Base-by-base conservation (phyloP, 2,797 vertebrate genomes). In the Bradypodion ventrale region DNA sequence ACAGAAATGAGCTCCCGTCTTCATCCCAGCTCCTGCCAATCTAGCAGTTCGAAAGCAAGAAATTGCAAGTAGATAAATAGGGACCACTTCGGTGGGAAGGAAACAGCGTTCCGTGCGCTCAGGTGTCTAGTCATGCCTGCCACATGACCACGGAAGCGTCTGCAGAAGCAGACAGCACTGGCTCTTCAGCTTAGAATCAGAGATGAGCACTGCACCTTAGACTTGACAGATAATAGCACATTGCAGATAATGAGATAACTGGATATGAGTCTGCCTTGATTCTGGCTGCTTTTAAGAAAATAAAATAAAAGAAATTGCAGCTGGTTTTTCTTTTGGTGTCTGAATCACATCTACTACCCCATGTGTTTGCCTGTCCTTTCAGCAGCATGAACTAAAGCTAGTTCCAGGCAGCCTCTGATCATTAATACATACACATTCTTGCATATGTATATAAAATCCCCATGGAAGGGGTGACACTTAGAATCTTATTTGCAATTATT, bases 401-500 rank as follows among this genome's bases (percentile, higher is more conserved):
- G 68, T 37, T 62, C 73, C 81, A 85, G 76, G 7, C 60, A 85
- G 7, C 63, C n/a, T 62, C 27, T 23, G 27, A 46, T 63, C 59
- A 69, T 75, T 62, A 59, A 32, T 75, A 68, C 23, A 74, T 85
- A 89, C 68, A 16, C 76, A 7, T 78, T 80, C 85, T 80, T 85
- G 76, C 78, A 85, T 86, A 86, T 90, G 74, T 87, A 62, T 49
- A 52, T 7, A 42, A 86, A 77, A 75, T 44, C 80, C 90, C 91
- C 82, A 83, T 1, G 46, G 89, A 83, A 91, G 86, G 84, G 72
- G 42, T 82, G 89, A 91, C 92, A 86, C 88, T 91, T 85, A 59
- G 85, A 90, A 88, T 86, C 6, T 15, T 49, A 87, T 88, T 42
- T 89, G 87, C 79, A 87, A 88, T 87, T 84, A 62, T 94, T 95